These are phyloP conservation scores for Spodoptera frugiperda DNA, from an alignment of 1,140 invertebrate genomes.

Conservation along the genomic window DNA sequence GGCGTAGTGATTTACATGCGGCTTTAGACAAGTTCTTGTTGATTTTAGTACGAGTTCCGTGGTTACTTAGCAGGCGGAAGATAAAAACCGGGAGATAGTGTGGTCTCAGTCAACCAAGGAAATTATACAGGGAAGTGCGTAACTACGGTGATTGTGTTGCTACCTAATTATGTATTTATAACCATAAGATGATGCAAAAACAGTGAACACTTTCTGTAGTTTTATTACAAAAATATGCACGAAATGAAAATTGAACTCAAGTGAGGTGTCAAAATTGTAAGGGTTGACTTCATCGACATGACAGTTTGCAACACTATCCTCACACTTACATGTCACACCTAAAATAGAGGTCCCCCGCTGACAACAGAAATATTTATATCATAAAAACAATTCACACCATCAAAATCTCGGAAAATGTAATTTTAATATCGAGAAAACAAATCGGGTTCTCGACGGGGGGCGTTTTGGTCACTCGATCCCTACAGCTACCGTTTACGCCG, in stretches of 20 bases:
- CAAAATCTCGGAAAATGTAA: conserved; percentile 48
- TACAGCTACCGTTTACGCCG: conserved; percentile 77
- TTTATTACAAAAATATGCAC: not conserved
- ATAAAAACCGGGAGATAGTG: conserved; percentile 26
- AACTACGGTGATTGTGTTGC: conserved; percentile 2
- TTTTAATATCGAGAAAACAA: conserved; percentile 55
- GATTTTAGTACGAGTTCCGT: conserved; percentile 38
- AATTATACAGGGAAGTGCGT: conserved; percentile 22
- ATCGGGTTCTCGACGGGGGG: conserved; percentile 66
- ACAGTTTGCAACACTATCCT: conserved; percentile 39
- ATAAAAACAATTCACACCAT: conserved; percentile 47
- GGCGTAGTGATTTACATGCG: conserved; percentile 48
- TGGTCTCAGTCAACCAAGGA: conserved; percentile 8
- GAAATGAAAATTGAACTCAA: not conserved
- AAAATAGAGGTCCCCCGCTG: conserved; percentile 48
- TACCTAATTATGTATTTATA: conserved; percentile 7
- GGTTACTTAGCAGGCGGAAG: conserved; percentile 39
- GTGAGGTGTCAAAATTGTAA: conserved; percentile 24
- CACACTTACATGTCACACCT: conserved; percentile 30
- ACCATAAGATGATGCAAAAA: not conserved
- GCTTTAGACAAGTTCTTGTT: conserved; percentile 42
- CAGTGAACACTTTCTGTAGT: no score
- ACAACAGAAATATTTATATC: conserved; percentile 37
- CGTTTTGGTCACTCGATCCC: conserved; percentile 71
- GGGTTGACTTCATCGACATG: conserved; percentile 26